Evolutionary conservation across 1,140 invertebrate species (phyloP).

Genomic region (Lepidotrigona ventralis): DNA sequence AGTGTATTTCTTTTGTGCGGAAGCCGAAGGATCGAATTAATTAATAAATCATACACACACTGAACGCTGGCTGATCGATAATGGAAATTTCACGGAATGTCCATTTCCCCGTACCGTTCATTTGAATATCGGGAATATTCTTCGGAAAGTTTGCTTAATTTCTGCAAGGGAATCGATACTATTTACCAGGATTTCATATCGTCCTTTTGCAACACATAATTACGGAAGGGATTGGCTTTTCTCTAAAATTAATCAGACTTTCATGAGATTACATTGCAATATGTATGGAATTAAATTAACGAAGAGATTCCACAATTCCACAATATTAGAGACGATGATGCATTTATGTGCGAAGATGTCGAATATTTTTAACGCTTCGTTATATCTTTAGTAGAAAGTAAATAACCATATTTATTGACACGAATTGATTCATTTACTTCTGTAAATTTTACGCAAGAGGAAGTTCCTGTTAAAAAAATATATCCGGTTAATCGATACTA

Average conservation of each 20-base stretch:
- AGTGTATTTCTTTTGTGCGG: background rate
- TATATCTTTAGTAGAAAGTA: background rate
- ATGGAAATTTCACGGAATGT: slow-evolving; percentile 1
- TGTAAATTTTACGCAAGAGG: too few species aligned
- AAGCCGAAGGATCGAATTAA: background rate
- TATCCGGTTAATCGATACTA: too few species aligned
- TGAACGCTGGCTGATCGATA: background rate
- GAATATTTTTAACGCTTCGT: background rate
- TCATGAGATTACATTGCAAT: background rate
- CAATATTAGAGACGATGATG: too few species aligned
- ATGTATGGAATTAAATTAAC: background rate
- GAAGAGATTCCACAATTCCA: too few species aligned
- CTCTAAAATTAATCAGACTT: background rate
- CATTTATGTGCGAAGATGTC: too few species aligned
- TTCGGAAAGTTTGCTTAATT: background rate
- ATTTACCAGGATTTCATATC: background rate
- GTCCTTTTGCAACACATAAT: background rate
- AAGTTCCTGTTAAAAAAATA: too few species aligned
- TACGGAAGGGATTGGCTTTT: background rate
- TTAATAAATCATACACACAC: slow-evolving; percentile 9
- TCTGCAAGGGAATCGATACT: background rate
- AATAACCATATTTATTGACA: background rate
- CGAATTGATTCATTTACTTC: too few species aligned
- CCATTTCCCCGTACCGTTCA: background rate
- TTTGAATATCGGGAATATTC: background rate